A percentile compares a stretch with the other conserved stretches of the same genome.
Conservation (phyloP, 2,113 vertebrate species). For the Myotis brandtii region DNA sequence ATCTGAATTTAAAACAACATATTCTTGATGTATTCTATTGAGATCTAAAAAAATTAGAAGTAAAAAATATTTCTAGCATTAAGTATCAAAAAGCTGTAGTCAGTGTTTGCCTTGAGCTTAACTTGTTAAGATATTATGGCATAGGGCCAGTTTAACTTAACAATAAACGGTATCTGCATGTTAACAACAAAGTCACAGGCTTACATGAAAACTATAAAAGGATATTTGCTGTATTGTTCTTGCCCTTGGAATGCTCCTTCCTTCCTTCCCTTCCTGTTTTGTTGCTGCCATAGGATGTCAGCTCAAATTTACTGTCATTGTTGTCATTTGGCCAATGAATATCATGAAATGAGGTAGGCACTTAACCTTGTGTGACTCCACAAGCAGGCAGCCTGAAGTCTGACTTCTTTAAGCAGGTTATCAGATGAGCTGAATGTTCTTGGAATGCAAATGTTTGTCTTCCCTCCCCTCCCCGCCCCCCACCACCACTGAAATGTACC, state of each 20-base stretch:
- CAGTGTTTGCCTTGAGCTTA: conserved; percentile 18
- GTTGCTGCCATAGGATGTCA: conserved; percentile 66
- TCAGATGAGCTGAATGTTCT: conserved; percentile 31
- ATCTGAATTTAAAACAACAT: background rate
- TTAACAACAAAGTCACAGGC: conserved; percentile 36
- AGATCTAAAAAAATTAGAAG: background rate
- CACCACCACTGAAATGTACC: background rate
- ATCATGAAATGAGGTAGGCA: conserved; percentile 55
- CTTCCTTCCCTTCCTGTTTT: conserved; percentile 78
- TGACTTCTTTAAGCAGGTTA: conserved; percentile 37
- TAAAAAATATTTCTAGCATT: background rate
- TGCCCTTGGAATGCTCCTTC: conserved; percentile 70
- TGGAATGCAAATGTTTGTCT: conserved; percentile 43
- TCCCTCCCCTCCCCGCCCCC: background rate
- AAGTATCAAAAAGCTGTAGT: conserved; percentile 7
- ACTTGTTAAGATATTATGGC: conserved; percentile 37
- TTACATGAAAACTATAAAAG: conserved; percentile 59
- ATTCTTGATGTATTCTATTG: background rate
- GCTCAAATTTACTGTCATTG: conserved; percentile 73
- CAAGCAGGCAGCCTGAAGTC: background rate
- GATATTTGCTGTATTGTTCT: conserved; percentile 67
- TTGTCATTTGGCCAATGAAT: conserved; percentile 65
- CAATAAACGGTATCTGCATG: background rate
- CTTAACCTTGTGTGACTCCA: conserved; percentile 43
- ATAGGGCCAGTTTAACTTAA: conserved; percentile 12